Percentiles rank a stretch among this genome's conserved stretches.
Evolutionary conservation across 2,797 vertebrate species (phyloP).

Genomic region (Paguma larvata): DNA sequence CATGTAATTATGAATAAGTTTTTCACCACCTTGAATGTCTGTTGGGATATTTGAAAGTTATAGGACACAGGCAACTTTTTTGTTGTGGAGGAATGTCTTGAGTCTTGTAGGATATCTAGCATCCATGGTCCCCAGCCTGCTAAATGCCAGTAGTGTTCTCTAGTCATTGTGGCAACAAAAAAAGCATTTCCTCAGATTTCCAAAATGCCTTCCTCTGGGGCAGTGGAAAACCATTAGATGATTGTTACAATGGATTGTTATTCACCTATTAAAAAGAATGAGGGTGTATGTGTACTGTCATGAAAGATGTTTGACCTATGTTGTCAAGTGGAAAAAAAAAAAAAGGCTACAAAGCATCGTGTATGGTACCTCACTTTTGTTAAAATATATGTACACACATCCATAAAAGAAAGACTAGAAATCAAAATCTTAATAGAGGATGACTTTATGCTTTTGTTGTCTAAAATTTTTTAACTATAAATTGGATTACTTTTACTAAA

Average conservation of each 20-base stretch:
- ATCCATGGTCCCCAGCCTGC: background rate
- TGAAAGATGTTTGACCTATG: background rate
- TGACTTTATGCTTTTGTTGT: background rate
- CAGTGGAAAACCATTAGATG: background rate
- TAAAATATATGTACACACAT: background rate
- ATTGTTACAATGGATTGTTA: background rate
- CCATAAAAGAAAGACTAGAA: background rate
- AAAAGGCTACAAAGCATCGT: background rate
- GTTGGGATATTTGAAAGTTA: constrained; percentile 14
- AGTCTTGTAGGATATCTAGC: background rate
- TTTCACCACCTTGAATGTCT: constrained; percentile 30
- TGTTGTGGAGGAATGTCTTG: background rate
- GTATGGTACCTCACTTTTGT: background rate
- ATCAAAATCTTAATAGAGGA: constrained; percentile 7
- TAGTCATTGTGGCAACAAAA: background rate
- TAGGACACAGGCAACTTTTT: background rate
- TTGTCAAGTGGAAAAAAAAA: constrained; percentile 37
- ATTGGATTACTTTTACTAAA: constrained; percentile 40
- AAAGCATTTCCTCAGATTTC: background rate
- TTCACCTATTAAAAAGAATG: constrained; percentile 48
- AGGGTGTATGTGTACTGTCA: background rate
- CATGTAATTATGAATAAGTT: background rate
- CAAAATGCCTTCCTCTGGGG: background rate
- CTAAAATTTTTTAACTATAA: constrained; percentile 11
- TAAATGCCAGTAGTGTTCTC: background rate